A percentile compares a stretch with the other conserved stretches of the same genome.
phyloP scores from a whole-genome alignment of 2,888 invertebrate genomes.

The Amblyjoppa proteus region DNA sequence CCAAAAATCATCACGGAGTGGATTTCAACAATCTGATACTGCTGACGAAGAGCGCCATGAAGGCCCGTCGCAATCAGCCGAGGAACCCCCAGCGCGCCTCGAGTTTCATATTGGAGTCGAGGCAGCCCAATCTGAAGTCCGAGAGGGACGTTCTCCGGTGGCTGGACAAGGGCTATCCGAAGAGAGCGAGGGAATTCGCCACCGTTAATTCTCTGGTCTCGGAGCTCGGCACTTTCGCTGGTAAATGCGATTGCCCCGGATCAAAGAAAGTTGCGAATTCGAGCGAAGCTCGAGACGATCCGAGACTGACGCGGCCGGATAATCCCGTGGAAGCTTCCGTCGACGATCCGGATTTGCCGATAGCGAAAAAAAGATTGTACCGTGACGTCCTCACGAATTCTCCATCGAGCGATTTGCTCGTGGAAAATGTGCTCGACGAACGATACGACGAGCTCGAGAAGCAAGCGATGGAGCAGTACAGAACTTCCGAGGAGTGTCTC shows the following conservation, averaged over 20 bases:
- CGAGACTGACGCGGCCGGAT: not conserved
- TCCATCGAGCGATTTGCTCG: slow-evolving; percentile 67
- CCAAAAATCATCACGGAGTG: slow-evolving; percentile 78
- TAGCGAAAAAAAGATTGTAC: slow-evolving; percentile 86
- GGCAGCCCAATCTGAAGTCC: slow-evolving; percentile 73
- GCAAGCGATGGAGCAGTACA: slow-evolving; percentile 90
- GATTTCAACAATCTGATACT: slow-evolving; percentile 83
- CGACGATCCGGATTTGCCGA: slow-evolving; percentile 54
- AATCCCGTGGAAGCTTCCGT: slow-evolving; percentile 16
- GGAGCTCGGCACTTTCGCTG: slow-evolving; percentile 70
- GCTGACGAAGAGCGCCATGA: slow-evolving; percentile 81
- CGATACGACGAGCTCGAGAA: slow-evolving; percentile 87
- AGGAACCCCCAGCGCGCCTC: slow-evolving; percentile 71
- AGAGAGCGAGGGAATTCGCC: slow-evolving; percentile 72
- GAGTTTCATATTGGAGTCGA: slow-evolving; percentile 73
- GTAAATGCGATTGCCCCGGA: slow-evolving; percentile 64
- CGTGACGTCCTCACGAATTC: slow-evolving; percentile 86
- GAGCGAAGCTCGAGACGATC: not conserved
- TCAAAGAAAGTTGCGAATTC: slow-evolving; percentile 28
- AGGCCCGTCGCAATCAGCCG: slow-evolving; percentile 76
- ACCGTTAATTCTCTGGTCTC: slow-evolving; percentile 71
- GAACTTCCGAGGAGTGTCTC: slow-evolving; percentile 82
- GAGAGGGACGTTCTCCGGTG: slow-evolving; percentile 73
- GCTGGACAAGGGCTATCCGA: slow-evolving; percentile 74
- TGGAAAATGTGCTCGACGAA: slow-evolving; percentile 76